These are phyloP conservation scores for Cyanocitta stelleri DNA, from an alignment of 2,113 vertebrate species.

Conservation along the genomic window DNA sequence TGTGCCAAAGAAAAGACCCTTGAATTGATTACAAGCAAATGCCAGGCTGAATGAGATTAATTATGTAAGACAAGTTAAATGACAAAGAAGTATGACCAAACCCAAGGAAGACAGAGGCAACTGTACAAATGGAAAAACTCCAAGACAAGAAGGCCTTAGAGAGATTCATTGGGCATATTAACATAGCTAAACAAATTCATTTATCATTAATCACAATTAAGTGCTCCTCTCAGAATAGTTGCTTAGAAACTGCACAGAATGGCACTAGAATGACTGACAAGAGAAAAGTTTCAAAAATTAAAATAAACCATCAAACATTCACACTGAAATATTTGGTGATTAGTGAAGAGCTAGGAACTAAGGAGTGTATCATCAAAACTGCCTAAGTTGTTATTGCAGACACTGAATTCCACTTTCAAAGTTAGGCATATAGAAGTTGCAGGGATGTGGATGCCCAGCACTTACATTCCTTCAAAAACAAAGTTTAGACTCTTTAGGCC, in stretches of 20 bases:
- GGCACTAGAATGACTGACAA: conserved; percentile 18
- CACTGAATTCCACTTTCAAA: conserved; percentile 8
- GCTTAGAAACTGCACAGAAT: conserved; percentile 11
- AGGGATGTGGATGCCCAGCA: background rate
- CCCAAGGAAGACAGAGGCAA: conserved; percentile 27
- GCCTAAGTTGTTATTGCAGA: background rate
- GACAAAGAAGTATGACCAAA: conserved; percentile 45
- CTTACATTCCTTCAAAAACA: background rate
- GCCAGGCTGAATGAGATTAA: conserved; percentile 48
- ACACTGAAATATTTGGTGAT: background rate
- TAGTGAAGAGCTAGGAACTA: conserved; percentile 2
- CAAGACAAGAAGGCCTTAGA: conserved; percentile 54
- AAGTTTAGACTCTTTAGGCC: background rate
- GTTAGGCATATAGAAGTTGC: background rate
- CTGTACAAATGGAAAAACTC: conserved; percentile 52
- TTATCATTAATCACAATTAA: conserved; percentile 32
- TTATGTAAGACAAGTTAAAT: conserved; percentile 38
- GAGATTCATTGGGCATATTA: conserved; percentile 48
- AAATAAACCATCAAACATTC: conserved; percentile 28
- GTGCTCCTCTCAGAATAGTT: conserved; percentile 23
- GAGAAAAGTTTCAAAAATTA: conserved; percentile 10
- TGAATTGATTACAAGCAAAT: conserved; percentile 41
- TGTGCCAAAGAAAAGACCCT: conserved; percentile 54
- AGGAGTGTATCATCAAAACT: background rate
- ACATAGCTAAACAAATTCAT: conserved; percentile 25